phyloP scores from a whole-genome alignment of 1,140 invertebrate genomes.

The Potamilus streckersoni region DNA sequence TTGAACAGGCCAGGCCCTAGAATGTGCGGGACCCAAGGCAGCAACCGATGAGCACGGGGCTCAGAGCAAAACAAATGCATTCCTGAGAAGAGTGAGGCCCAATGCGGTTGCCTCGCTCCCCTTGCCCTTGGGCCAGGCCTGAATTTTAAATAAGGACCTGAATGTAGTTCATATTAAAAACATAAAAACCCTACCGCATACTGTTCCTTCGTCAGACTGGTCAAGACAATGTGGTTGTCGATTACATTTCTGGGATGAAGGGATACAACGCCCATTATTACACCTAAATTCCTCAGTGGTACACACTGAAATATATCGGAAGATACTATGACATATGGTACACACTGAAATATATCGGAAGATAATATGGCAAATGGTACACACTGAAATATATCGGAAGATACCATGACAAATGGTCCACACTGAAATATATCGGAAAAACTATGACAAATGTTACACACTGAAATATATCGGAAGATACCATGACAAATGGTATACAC shows the following conservation, averaged over 20 bases:
- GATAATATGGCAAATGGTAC: conserved; percentile 26
- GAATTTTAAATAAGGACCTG: background rate
- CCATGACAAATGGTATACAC: conserved; percentile 43
- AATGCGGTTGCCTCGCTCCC: no score
- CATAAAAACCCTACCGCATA: conserved; percentile 63
- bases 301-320: conserved; percentile 43
- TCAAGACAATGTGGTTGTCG: conserved; percentile 66
- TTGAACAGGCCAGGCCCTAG: background rate
- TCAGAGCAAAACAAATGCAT: no score
- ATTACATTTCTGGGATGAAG: conserved; percentile 80
- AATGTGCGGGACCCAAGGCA: no score
- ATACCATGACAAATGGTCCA: conserved; percentile 32
- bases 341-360: no score
- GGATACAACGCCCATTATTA: conserved; percentile 78
- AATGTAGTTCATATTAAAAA: background rate
- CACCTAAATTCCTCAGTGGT: conserved; percentile 48
- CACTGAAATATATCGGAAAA: no score
- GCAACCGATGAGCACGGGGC: no score
- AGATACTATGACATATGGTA: no score
- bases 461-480: no score
- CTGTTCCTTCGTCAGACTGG: conserved; percentile 74
- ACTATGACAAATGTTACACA: no score
- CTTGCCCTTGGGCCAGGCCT: no score
- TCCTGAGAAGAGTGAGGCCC: no score
- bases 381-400: conserved; percentile 29